phyloP scores from a whole-genome alignment of 1,140 invertebrate genomes.

The Lordiphosa collinella region DNA sequence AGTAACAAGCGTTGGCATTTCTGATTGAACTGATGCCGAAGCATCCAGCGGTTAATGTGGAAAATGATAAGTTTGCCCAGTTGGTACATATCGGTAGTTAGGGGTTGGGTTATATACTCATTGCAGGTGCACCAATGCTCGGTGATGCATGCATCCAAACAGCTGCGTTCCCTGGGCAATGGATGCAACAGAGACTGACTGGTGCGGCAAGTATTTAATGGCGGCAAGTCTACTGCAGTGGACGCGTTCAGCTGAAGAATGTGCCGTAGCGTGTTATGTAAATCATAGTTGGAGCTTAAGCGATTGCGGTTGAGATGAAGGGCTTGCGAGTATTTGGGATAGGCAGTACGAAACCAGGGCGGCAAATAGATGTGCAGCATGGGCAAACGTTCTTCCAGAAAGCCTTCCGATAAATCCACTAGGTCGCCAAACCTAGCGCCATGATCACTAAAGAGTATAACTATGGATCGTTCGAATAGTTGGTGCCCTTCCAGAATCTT shows the following conservation, averaged over 20 bases:
- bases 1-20: constrained; percentile 28
- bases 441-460: constrained; percentile 94
- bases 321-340: constrained; percentile 84
- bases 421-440: constrained; percentile 92
- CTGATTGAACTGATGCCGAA: constrained; percentile 4
- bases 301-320: constrained; percentile 86
- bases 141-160: constrained; percentile 84
- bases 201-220: constrained; percentile 79
- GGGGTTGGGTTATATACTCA: constrained; percentile 73
- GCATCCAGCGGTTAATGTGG: constrained; percentile 74
- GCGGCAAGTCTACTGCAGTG: neutral
- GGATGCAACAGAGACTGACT: constrained; percentile 85
- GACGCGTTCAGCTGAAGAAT: constrained; percentile 61
- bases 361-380: constrained; percentile 90
- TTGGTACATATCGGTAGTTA: constrained; percentile 66
- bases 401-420: constrained; percentile 83
- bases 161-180: constrained; percentile 84
- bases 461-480: constrained; percentile 83
- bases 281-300: constrained; percentile 89
- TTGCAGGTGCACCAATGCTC: constrained; percentile 89
- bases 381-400: constrained; percentile 93
- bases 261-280: constrained; percentile 84
- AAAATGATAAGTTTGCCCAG: constrained; percentile 79
- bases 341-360: constrained; percentile 84
- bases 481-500: constrained; percentile 42